These are phyloP conservation scores for Clivina fossor DNA, from an alignment of 2,888 invertebrate species.

Conservation along the genomic window DNA sequence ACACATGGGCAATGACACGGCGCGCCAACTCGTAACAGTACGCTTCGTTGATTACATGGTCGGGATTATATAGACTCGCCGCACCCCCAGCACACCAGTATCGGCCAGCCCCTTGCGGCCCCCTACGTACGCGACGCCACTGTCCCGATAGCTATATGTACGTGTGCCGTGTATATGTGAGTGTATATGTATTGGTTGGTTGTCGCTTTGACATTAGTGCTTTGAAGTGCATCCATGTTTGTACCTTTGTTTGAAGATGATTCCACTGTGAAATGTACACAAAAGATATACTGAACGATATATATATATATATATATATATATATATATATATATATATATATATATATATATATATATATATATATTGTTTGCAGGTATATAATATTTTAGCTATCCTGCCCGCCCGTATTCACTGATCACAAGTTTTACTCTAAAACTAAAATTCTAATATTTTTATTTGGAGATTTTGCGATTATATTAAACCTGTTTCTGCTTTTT, in stretches of 20 bases:
- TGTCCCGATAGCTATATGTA: background rate
- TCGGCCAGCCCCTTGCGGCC: conserved; percentile 1
- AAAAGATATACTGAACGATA: too few species aligned
- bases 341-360: background rate
- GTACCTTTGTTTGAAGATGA: conserved; percentile 33
- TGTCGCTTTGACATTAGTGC: conserved; percentile 32
- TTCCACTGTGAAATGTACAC: conserved; percentile 31
- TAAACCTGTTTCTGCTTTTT: too few species aligned
- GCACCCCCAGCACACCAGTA: background rate
- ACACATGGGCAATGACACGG: conserved; percentile 31
- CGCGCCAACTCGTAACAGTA: conserved; percentile 27
- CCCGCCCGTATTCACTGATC: too few species aligned
- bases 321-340: too few species aligned
- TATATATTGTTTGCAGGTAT: conserved; percentile 2
- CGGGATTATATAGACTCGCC: conserved; percentile 26
- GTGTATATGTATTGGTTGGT: conserved; percentile 1
- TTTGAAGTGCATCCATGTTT: conserved; percentile 32
- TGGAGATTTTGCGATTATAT: too few species aligned
- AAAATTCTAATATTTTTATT: too few species aligned
- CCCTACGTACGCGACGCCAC: background rate
- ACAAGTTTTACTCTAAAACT: too few species aligned
- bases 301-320: too few species aligned
- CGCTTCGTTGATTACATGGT: conserved; percentile 26
- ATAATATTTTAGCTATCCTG: too few species aligned
- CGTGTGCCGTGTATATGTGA: background rate